Conservation (phyloP, 2,888 invertebrate genomes). For the Platycnemis pennipes region DNA sequence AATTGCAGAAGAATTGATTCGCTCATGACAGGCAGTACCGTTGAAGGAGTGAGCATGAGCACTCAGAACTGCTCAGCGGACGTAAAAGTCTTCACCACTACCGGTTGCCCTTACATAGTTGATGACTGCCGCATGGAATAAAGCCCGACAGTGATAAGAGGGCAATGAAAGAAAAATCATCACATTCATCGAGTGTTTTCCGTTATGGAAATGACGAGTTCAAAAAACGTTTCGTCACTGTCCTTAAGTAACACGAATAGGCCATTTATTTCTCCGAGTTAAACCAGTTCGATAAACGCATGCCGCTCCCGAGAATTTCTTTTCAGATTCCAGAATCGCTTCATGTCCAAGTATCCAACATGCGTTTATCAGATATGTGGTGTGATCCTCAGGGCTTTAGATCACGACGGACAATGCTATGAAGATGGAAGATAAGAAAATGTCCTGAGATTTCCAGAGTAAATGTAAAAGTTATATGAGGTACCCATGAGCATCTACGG, state of each 20-base stretch:
- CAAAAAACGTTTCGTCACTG: not conserved
- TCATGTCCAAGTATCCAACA: not conserved
- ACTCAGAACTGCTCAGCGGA: not conserved
- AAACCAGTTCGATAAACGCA: constrained; percentile 24
- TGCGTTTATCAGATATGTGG: not conserved
- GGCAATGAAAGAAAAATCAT: not conserved
- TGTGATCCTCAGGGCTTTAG: not conserved
- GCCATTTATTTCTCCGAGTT: not conserved
- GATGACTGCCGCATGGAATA: not conserved
- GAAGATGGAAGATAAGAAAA: not conserved
- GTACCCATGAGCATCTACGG: too few species aligned
- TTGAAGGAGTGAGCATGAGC: not conserved
- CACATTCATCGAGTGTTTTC: not conserved
- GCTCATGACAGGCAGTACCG: not conserved
- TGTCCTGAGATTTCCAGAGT: too few species aligned
- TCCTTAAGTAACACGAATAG: constrained; percentile 28
- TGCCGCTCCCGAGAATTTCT: not conserved
- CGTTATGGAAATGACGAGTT: not conserved
- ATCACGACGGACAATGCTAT: not conserved
- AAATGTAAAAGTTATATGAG: too few species aligned
- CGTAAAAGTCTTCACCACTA: not conserved
- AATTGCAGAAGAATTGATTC: not conserved
- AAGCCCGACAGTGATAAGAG: not conserved
- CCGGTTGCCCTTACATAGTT: not conserved
- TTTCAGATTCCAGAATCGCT: constrained; percentile 20